Conservation (phyloP, 2,888 invertebrate species). For the Trisateles emortualis region DNA sequence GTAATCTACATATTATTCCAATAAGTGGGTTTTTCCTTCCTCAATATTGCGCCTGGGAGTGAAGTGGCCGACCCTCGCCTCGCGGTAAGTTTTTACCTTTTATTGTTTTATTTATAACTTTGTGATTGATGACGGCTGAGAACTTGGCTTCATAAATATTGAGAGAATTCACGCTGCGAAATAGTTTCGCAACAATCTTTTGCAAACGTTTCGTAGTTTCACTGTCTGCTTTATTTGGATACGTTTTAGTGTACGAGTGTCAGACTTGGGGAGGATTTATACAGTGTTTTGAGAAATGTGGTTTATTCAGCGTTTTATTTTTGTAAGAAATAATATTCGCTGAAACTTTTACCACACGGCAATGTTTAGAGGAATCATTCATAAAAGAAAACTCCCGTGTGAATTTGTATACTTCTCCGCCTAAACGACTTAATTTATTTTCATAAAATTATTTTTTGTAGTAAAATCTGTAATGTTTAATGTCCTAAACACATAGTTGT, state of each 20-base stretch:
- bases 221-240: conserved; percentile 44
- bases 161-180: conserved; percentile 75
- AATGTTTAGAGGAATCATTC: no score
- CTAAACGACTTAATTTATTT: no score
- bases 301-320: no score
- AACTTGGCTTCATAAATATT: conserved; percentile 85
- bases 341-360: no score
- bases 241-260: conserved; percentile 17
- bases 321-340: no score
- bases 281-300: background rate
- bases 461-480: no score
- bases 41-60: conserved; percentile 76
- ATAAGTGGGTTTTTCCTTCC: conserved; percentile 81
- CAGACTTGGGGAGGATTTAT: conserved; percentile 18
- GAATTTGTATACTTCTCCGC: no score
- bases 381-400: no score
- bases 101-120: conserved; percentile 88
- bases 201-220: conserved; percentile 41
- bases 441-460: no score
- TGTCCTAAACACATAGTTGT: no score
- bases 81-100: conserved; percentile 83
- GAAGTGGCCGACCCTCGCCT: conserved; percentile 78
- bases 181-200: conserved; percentile 63
- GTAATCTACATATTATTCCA: conserved; percentile 87
- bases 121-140: conserved; percentile 85